Evolutionary conservation across 2,888 invertebrate genomes (phyloP).

Genomic region (Entomobrya proxima): DNA sequence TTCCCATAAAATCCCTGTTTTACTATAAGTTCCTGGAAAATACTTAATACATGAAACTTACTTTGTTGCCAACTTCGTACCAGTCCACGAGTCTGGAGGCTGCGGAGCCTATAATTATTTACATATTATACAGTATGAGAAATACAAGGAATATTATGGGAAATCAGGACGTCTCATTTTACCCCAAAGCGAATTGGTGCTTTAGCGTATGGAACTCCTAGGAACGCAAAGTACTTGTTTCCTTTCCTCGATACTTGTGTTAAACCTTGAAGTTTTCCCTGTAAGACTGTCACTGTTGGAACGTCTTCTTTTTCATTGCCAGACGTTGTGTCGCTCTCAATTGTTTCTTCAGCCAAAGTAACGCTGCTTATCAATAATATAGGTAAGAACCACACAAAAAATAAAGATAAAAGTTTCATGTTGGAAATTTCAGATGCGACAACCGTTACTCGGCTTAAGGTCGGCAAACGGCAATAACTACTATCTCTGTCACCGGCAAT

Average conservation of each 20-base stretch:
- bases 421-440: background rate
- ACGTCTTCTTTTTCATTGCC: background rate
- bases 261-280: slow-evolving; percentile 53
- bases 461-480: no score
- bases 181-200: slow-evolving; percentile 59
- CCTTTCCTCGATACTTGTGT: slow-evolving; percentile 45
- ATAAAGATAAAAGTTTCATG: background rate
- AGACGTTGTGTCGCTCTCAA: no score
- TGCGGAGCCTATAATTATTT: slow-evolving; percentile 52
- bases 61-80: slow-evolving; percentile 39
- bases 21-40: no score
- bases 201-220: slow-evolving; percentile 61
- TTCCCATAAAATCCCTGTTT: no score
- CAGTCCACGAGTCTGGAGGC: slow-evolving; percentile 44
- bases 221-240: slow-evolving; percentile 48
- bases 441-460: background rate
- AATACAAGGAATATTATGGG: background rate
- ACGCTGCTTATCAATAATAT: background rate
- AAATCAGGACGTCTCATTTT: slow-evolving; percentile 13
- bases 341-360: background rate
- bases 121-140: no score
- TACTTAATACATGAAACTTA: no score
- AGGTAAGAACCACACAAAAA: background rate
- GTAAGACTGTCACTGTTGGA: slow-evolving; percentile 7
- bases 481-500: no score